Base-by-base conservation (phyloP, 2,797 vertebrate species). In the Acanthurus leucopareius region DNA sequence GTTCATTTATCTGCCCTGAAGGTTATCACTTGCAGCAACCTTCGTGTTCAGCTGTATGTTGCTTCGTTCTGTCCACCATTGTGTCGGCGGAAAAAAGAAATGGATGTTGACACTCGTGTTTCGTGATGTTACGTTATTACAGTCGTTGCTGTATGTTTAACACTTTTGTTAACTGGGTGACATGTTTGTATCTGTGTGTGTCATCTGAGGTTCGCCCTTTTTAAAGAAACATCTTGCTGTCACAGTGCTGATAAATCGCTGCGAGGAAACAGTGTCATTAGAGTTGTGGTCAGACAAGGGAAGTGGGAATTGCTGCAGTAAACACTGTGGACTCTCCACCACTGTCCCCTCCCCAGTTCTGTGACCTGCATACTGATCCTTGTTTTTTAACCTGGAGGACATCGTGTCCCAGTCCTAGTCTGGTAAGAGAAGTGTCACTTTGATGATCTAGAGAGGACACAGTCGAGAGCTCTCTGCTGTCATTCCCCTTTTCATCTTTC, bases 281-380 rank as follows among this genome's bases (percentile, higher is more conserved):
- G 59, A 62, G 81, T 80, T 77, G 77, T 88, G 80, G 85, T 85
- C 88, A 69, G 81, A 88, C 78, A 62, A 84, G 87, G 84, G 79
- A 83, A 83, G 72, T 75, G 83, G 88, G 75, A 77, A 76, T 72
- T 73, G 80, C 80, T 82, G 86, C 91, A 89, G 85, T 92, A 90
- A 90, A 90, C 80, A 89, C 71, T 67, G 86, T 83, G 70, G 84
- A 83, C 70, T 85, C 88, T 86, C 77, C 65, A 67, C 69, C 82
- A 81, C 72, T 80, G 68, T 83, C 57, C 56, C 73, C 85, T 84
- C 63, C 45, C 78, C 59, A 51, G 48, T 47, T 85, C 48, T 91
- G 92, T 94, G 93, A 91, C 91, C 90, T 91, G 93, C 90, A 94
- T 94, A 92, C 92, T 93, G 92, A 95, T 94, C 79, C 75, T 13